A percentile compares a stretch with the other conserved stretches of the same genome.
phyloP scores from a whole-genome alignment of 2,888 invertebrate species.

The Synergus umbraculus region DNA sequence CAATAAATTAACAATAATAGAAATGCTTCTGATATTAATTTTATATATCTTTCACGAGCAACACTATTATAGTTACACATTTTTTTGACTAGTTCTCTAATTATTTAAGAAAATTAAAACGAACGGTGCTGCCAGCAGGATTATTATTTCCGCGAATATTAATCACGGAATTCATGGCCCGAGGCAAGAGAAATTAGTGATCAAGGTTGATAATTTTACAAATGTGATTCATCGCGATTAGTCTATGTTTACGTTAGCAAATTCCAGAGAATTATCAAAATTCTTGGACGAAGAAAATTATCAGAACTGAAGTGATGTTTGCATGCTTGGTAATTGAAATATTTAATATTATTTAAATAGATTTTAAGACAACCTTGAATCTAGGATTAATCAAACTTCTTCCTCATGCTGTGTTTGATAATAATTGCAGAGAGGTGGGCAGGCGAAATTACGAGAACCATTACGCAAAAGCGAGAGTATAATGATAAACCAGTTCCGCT shows the following conservation, averaged over 20 bases:
- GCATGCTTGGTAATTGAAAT: too few species aligned
- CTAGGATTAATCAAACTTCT: conserved; percentile 6
- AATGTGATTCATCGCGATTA: conserved; percentile 32
- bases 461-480: conserved; percentile 48
- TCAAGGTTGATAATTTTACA: conserved; percentile 7
- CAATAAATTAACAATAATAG: too few species aligned
- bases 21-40: too few species aligned
- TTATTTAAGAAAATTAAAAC: neutral
- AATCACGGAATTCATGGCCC: conserved; percentile 4
- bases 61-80: too few species aligned
- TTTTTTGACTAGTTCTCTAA: too few species aligned
- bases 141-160: conserved; percentile 33
- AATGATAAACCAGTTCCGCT: conserved; percentile 52
- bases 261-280: too few species aligned
- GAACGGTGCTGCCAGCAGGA: conserved; percentile 26
- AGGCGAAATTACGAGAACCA: conserved; percentile 46
- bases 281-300: too few species aligned
- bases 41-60: too few species aligned
- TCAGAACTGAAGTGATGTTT: too few species aligned
- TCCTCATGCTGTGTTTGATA: conserved; percentile 1
- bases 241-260: neutral
- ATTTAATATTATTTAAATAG: neutral
- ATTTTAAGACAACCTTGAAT: neutral
- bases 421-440: conserved; percentile 23
- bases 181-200: conserved; percentile 21